A percentile compares a stretch with the other conserved stretches of the same genome.
phyloP scores from a whole-genome alignment of 2,113 vertebrate genomes.

The Xenopus borealis region DNA sequence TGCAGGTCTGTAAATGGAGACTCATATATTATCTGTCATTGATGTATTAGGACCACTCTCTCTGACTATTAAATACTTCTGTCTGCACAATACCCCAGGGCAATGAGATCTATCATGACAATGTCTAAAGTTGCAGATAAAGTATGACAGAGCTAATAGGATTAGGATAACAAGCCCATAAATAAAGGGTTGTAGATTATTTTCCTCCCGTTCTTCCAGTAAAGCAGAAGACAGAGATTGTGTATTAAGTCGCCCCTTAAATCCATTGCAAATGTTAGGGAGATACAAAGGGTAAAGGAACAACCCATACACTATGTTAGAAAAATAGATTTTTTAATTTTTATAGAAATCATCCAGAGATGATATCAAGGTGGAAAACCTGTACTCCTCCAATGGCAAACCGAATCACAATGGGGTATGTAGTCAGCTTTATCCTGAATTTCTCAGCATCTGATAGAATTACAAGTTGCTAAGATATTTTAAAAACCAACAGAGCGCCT shows the following conservation, averaged over 20 bases:
- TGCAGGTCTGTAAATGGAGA: neutral
- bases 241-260: too few species aligned
- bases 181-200: neutral
- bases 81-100: neutral
- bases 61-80: neutral
- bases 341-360: too few species aligned
- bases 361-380: too few species aligned
- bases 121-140: neutral
- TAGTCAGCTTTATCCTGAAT: neutral
- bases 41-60: neutral
- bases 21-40: neutral
- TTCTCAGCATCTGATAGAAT: neutral
- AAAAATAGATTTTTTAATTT: too few species aligned
- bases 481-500: neutral
- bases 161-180: neutral
- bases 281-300: too few species aligned
- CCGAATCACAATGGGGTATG: too few species aligned
- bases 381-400: neutral
- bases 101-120: neutral
- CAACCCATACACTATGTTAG: too few species aligned
- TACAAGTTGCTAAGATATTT: neutral
- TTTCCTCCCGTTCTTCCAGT: neutral
- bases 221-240: too few species aligned
- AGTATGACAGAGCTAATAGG: slow-evolving; percentile 14
- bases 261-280: too few species aligned